Evolutionary conservation across 2,888 invertebrate species (phyloP), one percentile per base, ranked within the genome.

Genomic region (Lithophane socia): DNA sequence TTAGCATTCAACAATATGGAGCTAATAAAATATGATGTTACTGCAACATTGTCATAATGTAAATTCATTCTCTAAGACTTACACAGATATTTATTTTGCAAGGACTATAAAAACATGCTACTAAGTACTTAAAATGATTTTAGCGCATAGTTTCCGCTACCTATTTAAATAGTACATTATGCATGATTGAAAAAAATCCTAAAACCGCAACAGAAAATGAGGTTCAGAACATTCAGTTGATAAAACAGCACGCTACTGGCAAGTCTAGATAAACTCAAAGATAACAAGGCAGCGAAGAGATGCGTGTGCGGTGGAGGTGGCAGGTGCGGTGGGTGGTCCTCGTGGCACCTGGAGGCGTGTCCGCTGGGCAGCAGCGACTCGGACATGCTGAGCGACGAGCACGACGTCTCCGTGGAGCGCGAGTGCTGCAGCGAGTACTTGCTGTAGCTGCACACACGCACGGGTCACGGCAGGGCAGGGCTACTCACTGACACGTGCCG

Each of bases 371-470:
- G 92, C 90, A 92, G 93, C 87, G 80, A 52, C 80, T 90, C 87
- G 77, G 29, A 21, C 64, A 13, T 52, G 78, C 78, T 82, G 91
- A 93, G 94, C 91, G 94, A 93, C 77, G 94, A 94, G 93, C 94
- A 8, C 84, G 93, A 93, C 82, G 95, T 94, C 84, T 95, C 95
- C 72, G 94, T 91, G 88, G 94, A 93, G 93, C 96, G 95, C 92
- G 94, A 94, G 94, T 95, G 96, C 92, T 95, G 96, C 94, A 96
- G 95, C 94, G 96, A 95, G 92, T 89, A 88, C 94, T 94, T 94
- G 94, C 95, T 95, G 94, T 95, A 96, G 92, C 96, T 95, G 93
- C 83, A 66, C 76, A 70, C 86, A 74, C 73, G 44, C 75, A 42
- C 71, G 47, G 61, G 67, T 21, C 69, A 49, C 29, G 13, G 29